These are phyloP conservation scores for Odontamblyopus rebecca DNA, from an alignment of 2,797 vertebrate genomes.

Conservation along the genomic window DNA sequence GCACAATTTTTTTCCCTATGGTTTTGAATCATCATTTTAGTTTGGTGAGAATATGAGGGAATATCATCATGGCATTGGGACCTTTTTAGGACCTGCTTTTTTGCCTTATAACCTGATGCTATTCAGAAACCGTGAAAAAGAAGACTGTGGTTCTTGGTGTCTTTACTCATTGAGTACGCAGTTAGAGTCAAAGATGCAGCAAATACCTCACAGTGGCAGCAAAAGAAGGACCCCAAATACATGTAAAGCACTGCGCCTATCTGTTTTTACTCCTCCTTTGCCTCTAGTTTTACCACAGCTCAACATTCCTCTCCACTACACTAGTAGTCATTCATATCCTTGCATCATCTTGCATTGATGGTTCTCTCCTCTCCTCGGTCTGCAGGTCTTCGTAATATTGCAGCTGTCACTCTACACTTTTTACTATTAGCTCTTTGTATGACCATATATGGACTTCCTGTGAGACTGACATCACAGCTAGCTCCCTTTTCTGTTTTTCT, in stretches of 20 bases:
- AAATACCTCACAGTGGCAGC: slow-evolving; percentile 57
- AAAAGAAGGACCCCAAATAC: slow-evolving; percentile 18
- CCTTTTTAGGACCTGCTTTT: no score
- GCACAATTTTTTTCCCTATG: no score
- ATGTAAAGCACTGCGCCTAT: no score
- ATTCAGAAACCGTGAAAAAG: not conserved
- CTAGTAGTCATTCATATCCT: slow-evolving; percentile 42
- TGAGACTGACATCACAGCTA: slow-evolving; percentile 38
- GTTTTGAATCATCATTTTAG: no score
- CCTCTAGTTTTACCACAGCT: no score
- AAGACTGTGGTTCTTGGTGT: slow-evolving; percentile 42
- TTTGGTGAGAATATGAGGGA: no score
- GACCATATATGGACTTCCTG: slow-evolving; percentile 60
- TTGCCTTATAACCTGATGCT: no score
- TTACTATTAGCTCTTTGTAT: slow-evolving; percentile 33
- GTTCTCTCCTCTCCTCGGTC: slow-evolving; percentile 29
- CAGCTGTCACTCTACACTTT: slow-evolving; percentile 14
- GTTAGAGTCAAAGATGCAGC: slow-evolving; percentile 66
- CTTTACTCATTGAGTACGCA: slow-evolving; percentile 68
- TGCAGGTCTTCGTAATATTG: slow-evolving; percentile 36
- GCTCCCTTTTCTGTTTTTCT: slow-evolving; percentile 21
- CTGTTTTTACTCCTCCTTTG: no score
- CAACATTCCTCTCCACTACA: no score
- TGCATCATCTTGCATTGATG: slow-evolving; percentile 11
- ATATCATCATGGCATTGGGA: no score